Base-by-base conservation (phyloP, 2,888 invertebrate genomes). In the Lasioglossum zephyrum region DNA sequence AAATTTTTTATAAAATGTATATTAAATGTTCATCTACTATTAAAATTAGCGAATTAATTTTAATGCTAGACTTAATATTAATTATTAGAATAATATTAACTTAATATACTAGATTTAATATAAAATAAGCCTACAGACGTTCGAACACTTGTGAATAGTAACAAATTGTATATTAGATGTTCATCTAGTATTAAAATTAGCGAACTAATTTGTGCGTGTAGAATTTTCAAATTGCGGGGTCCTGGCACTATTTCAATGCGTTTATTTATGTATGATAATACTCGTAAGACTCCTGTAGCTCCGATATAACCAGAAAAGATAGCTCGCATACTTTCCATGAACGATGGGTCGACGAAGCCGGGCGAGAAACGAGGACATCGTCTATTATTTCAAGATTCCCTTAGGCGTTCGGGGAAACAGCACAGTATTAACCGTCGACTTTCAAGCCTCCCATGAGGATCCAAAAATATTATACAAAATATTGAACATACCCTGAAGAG, bases 341-440 rank as follows among this genome's bases (percentile, higher is more conserved):
- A 82, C 70, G 78, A 85, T 78, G 70, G 78, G 6, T 78, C 72
- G 79, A 78, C 66, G 82, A 75, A 86, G 82, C 72, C 57, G 53
- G 41, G 22, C 70, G 70, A 22, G 83, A 70, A 79, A 73, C 82
- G 79, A 39, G 79, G 82, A 82, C 82, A 79, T 74, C 79, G 79
- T 86, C 82, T 82, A 82, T 87, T 87, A 87, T 87, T 87, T 77
- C 82, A 77, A 86, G 74, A 82, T 86, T 86, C 82, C 77, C 77
- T 70, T 73, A 53, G 82, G 86, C 77, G 69, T 49, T 82, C 79
- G 75, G 57, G 79, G 72, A 77, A 82, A 79, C 85, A 77, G 82
- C 76, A 70, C 79, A 77, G 77, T 85, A 85, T 85, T 79, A 79
- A 63, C 76, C 73, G 80, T 77, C 85, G 73, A 77, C 84, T 84